Conservation (phyloP, 1,140 invertebrate genomes). For the Ctenoplectra terminalis region DNA sequence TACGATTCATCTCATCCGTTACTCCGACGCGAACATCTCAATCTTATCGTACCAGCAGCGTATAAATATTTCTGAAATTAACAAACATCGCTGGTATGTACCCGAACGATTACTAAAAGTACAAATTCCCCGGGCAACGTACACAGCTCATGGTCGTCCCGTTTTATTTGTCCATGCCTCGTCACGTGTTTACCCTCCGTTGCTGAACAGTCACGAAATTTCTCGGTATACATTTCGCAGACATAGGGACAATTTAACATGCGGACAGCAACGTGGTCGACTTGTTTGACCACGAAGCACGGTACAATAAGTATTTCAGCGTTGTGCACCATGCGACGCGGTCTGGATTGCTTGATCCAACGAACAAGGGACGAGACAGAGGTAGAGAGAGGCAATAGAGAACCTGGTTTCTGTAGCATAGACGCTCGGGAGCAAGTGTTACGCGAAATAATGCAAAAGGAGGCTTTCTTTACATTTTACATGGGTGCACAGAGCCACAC, state of each 20-base stretch:
- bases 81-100: background rate
- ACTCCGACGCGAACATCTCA: background rate
- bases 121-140: background rate
- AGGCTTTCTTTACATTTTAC: slow-evolving; percentile 66
- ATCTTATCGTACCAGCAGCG: background rate
- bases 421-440: slow-evolving; percentile 24
- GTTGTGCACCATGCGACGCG: background rate
- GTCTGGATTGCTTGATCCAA: background rate
- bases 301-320: slow-evolving; percentile 63
- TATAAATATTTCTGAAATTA: background rate
- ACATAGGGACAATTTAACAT: slow-evolving; percentile 33
- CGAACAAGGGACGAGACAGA: background rate
- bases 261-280: background rate
- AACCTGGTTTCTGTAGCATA: slow-evolving; percentile 3
- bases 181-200: background rate
- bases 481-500: slow-evolving; percentile 37
- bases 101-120: no score
- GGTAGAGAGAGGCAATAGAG: background rate
- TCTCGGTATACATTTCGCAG: background rate
- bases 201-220: background rate
- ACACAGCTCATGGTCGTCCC: background rate
- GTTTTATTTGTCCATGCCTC: background rate
- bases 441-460: slow-evolving; percentile 62
- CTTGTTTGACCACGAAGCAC: background rate
- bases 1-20: background rate